Evolutionary conservation across 2,113 vertebrate genomes (phyloP), one percentile per base, ranked within the genome.

Genomic region (Ceyx melanurus): DNA sequence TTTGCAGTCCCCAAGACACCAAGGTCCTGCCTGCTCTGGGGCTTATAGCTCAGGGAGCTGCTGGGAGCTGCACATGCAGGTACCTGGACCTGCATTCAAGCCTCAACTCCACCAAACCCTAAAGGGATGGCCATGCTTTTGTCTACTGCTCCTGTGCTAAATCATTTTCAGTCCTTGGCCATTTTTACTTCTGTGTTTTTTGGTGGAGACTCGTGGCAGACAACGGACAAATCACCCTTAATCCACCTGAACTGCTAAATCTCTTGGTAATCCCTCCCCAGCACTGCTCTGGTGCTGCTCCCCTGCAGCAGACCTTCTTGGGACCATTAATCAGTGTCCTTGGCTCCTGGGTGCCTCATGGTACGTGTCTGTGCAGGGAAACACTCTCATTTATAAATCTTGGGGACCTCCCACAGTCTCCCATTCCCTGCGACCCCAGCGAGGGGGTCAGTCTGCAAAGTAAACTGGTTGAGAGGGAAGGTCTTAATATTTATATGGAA

Each of bases 381-480:
- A 68, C 25, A 54, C 28, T 60, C 64, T 77, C 65, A 43, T 94
- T 28, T 78, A 42, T 93, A 68, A 86, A 90, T 25, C 76, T 4
- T 35, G 81, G 72, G 81, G 94, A 78, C 94, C 96, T 93, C 93
- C 93, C 96, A 93, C 65, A 53, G 61, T 31, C 60, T 65, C 88
- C 88, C 80, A 65, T 93, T 78, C 76, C 65, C 82, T 1, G 18
- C 45, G 92, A 90, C 78, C 93, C 73, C 1, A 0, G 53, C 1
- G 4, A 53, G 29, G 79, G 80, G 94, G 90, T 95, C 80, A 88
- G 65, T 10, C 80, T 46, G 1, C 68, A 22, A 57, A 86, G 56
- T 64, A 60, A 83, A 77, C 82, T 1, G 33, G 20, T 54, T 64
- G 85, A 68, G 53, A 80, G 90, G 51, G 68, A 88, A 88, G 88